These are phyloP conservation scores for Channa argus DNA, from an alignment of 2,113 vertebrate species.

Conservation along the genomic window DNA sequence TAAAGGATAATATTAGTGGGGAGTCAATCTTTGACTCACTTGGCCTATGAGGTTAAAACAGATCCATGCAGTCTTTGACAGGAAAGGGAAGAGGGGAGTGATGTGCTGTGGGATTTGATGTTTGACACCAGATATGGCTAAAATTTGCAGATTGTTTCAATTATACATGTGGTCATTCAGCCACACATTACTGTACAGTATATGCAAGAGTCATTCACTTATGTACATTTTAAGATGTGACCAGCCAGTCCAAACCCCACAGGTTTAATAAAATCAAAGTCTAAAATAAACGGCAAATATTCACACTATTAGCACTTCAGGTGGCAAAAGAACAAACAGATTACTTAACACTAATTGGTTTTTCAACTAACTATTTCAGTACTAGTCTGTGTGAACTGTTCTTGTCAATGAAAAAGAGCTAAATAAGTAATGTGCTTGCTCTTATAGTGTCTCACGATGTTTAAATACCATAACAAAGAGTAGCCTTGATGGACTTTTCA, in stretches of 20 bases:
- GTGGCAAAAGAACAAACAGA: no score
- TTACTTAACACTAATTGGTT: no score
- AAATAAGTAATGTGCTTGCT: no score
- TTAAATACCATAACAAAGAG: neutral
- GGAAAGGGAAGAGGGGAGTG: conserved; percentile 13
- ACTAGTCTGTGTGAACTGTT: no score
- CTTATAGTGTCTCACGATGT: no score
- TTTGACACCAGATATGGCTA: conserved; percentile 37
- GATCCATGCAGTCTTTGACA: neutral
- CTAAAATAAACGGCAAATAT: neutral
- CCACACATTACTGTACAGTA: no score
- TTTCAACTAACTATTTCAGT: no score
- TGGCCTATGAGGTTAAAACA: conserved; percentile 26
- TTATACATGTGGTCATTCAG: conserved; percentile 1
- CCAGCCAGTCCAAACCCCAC: neutral
- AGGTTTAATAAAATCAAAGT: neutral
- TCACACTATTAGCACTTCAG: neutral
- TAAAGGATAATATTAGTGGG: conserved; percentile 16
- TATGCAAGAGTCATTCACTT: conserved; percentile 4
- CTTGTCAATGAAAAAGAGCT: no score
- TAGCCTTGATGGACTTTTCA: neutral
- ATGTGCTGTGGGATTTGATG: conserved; percentile 30
- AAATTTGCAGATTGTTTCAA: conserved; percentile 15
- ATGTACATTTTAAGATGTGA: neutral
- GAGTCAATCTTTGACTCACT: conserved; percentile 47